Conservation (phyloP, 1,140 invertebrate genomes). For the Heterodera carotae region DNA sequence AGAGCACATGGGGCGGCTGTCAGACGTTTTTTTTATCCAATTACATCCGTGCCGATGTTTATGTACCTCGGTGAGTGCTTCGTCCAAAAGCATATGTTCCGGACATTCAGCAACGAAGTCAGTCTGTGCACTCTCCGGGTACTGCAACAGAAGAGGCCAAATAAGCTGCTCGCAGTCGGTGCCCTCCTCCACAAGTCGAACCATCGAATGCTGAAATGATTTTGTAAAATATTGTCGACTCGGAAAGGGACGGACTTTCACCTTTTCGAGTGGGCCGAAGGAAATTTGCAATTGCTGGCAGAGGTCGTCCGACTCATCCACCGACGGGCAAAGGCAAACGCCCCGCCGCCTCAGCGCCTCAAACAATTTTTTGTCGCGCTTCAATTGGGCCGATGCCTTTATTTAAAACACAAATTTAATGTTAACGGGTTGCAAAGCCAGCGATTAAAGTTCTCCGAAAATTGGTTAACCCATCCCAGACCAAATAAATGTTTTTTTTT, state of each 20-base stretch:
- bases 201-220: slow-evolving; percentile 18
- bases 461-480: no score
- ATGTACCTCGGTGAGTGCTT: slow-evolving; percentile 49
- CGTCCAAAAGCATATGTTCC: slow-evolving; percentile 43
- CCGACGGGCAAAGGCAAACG: not conserved
- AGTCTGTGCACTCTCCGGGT: slow-evolving; percentile 74
- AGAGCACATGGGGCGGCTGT: no score
- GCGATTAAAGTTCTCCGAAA: no score
- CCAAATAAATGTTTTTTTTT: not conserved
- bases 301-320: not conserved
- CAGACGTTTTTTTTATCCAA: no score
- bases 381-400: not conserved
- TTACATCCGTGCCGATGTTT: not conserved
- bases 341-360: not conserved
- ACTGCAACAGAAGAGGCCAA: slow-evolving; percentile 81
- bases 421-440: no score
- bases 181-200: slow-evolving; percentile 68
- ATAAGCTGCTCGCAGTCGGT: slow-evolving; percentile 71
- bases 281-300: not conserved
- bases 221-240: slow-evolving; percentile 11
- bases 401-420: not conserved
- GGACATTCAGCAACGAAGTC: slow-evolving; percentile 67
- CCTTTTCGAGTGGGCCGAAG: not conserved
- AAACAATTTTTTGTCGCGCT: not conserved
- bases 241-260: not conserved